These are phyloP conservation scores for Sylvia atricapilla DNA, from an alignment of 2,113 vertebrate genomes.

Conservation along the genomic window DNA sequence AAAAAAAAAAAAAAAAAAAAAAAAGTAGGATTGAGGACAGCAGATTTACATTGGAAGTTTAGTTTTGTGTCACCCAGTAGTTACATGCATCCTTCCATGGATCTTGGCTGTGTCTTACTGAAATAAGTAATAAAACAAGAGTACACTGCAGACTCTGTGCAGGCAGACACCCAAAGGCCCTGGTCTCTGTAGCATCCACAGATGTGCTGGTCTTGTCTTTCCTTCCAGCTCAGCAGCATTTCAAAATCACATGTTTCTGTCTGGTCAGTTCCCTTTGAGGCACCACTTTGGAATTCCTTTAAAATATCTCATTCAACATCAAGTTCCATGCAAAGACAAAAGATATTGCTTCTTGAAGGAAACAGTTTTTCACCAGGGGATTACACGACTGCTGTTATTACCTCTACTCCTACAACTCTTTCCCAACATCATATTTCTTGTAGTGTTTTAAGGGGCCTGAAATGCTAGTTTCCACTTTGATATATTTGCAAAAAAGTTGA, in stretches of 20 bases:
- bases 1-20: not conserved
- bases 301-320: not conserved
- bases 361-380: not conserved
- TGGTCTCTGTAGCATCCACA: not conserved
- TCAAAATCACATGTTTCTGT: slow-evolving; percentile 29
- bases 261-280: slow-evolving; percentile 29
- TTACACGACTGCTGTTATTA: not conserved
- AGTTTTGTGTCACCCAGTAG: not conserved
- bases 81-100: not conserved
- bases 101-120: not conserved
- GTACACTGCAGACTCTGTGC: not conserved
- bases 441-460: not conserved
- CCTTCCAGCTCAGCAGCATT: slow-evolving; percentile 17
- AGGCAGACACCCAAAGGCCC: not conserved
- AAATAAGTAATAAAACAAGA: not conserved
- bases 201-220: slow-evolving; percentile 11
- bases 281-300: slow-evolving; percentile 21
- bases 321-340: not conserved
- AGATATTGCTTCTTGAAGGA: not conserved
- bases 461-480: slow-evolving; percentile 24
- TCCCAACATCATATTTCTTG: not conserved
- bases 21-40: not conserved
- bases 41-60: not conserved
- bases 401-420: not conserved
- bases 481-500: not conserved